phyloP scores from a whole-genome alignment of 2,113 vertebrate genomes.

The Pimephales promelas region DNA sequence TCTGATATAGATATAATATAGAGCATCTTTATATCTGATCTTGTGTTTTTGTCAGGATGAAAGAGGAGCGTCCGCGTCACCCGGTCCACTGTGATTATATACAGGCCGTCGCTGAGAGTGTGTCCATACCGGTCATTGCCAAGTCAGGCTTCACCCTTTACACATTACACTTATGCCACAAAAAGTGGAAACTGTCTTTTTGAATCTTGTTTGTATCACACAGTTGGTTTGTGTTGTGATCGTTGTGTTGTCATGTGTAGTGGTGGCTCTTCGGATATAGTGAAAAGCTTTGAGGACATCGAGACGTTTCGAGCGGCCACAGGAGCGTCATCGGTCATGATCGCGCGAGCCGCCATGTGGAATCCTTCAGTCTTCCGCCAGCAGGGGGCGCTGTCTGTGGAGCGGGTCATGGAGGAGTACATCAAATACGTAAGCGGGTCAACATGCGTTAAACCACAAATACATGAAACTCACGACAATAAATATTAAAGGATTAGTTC shows the following conservation, averaged over 20 bases:
- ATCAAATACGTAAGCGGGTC: conserved; percentile 84
- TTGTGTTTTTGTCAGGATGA: conserved; percentile 78
- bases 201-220: not conserved
- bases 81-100: conserved; percentile 91
- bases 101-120: conserved; percentile 81
- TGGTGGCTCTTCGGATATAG: conserved; percentile 91
- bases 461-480: too few relatives aligned
- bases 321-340: conserved; percentile 89
- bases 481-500: too few relatives aligned
- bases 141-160: conserved; percentile 82
- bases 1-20: too few relatives aligned
- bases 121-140: conserved; percentile 92
- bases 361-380: conserved; percentile 89
- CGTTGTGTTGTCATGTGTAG: conserved; percentile 63
- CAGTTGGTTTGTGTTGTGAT: not conserved
- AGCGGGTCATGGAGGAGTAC: conserved; percentile 89
- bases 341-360: conserved; percentile 97
- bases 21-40: not conserved
- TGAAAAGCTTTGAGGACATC: conserved; percentile 83
- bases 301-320: conserved; percentile 80
- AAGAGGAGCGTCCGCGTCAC: conserved; percentile 91
- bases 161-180: not conserved
- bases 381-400: conserved; percentile 81
- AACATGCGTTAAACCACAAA: not conserved
- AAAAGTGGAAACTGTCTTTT: not conserved